Base-by-base conservation (phyloP, 2,888 invertebrate genomes). In the Pollenia labialis region DNA sequence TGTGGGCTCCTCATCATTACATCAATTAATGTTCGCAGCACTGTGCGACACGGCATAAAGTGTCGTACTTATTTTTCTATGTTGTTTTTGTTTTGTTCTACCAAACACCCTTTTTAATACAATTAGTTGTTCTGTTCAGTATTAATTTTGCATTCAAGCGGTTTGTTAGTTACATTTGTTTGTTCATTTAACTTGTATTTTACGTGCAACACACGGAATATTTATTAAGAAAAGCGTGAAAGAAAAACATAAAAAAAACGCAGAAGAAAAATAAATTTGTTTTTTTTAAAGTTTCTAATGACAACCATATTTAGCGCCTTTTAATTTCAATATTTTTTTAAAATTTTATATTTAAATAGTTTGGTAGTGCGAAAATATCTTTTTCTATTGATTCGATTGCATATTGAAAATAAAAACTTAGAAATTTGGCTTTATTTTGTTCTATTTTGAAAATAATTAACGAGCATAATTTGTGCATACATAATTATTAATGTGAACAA, bases 61-160 rank as follows among this genome's bases (percentile, higher is more conserved):
- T 86, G 84, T 84, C 82, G 80, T 66, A 42, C 69, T 71, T 74
- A 16, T 46, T 58, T 74, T 68, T 46, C 4, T 68, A 23, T 54
- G 23, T 50, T 74, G n/a, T 66, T 11, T 46, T 64, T 60, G n/a
- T 32, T 62, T 52, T 44, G 18, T 4, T 42, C 8, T 8, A 69
- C 14, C 71, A 75, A 87, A 87, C 77, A 87, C 81, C 74, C 81
- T 84, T 87, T 77, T 81, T 87, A 87, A 87, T 87, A 87, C 84
- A 87, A 87, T 87, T 87, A 87, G 87, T 84, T 84, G 81, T 84
- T 81, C 74, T 50, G 76, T 14, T 87, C 84, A 87, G 87, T 81
- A 84, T 62, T 69, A 77, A 74, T 81, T 84, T 84, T 84, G 64
- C 84, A 81, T 81, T 76, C 87, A 81, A 81, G 23, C 87, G 77